Evolutionary conservation across 2,113 vertebrate genomes (phyloP).

Genomic region (Platichthys stellatus): DNA sequence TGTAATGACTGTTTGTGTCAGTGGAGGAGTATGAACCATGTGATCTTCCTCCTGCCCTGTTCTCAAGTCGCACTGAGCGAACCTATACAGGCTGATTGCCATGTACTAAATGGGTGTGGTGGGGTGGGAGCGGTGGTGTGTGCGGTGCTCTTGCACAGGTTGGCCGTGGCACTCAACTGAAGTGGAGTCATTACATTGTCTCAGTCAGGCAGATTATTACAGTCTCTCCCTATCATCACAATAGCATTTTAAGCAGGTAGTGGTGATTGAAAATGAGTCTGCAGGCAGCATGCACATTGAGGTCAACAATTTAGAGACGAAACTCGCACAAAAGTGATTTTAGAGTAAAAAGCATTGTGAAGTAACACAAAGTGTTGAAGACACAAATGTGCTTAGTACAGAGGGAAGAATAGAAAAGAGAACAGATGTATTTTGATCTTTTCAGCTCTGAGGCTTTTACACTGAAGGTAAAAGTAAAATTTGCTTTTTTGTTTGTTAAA

Average conservation of each 20-base stretch:
- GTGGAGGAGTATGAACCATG: neutral
- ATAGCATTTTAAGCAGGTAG: constrained; percentile 13
- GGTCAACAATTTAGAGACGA: neutral
- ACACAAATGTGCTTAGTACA: neutral
- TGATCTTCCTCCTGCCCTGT: neutral
- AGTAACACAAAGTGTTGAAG: neutral
- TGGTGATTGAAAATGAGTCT: constrained; percentile 44
- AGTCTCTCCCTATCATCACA: constrained; percentile 30
- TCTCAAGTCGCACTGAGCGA: constrained; percentile 10
- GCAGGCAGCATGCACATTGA: neutral
- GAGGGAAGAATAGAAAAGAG: no score
- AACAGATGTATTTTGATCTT: no score
- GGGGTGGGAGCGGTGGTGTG: neutral
- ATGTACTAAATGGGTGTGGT: constrained; percentile 6
- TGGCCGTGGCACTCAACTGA: constrained; percentile 25
- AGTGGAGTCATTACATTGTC: constrained; percentile 49
- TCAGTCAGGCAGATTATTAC: constrained; percentile 45
- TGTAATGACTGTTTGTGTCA: neutral
- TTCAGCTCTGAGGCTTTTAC: no score
- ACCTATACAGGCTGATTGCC: constrained; percentile 22
- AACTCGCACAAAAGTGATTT: neutral
- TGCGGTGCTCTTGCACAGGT: neutral
- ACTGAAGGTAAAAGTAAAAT: no score
- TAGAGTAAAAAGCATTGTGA: neutral
- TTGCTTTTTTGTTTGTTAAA: no score